phyloP scores from a whole-genome alignment of 92 coral and sea anemone genomes.

The Heteractis magnifica region DNA sequence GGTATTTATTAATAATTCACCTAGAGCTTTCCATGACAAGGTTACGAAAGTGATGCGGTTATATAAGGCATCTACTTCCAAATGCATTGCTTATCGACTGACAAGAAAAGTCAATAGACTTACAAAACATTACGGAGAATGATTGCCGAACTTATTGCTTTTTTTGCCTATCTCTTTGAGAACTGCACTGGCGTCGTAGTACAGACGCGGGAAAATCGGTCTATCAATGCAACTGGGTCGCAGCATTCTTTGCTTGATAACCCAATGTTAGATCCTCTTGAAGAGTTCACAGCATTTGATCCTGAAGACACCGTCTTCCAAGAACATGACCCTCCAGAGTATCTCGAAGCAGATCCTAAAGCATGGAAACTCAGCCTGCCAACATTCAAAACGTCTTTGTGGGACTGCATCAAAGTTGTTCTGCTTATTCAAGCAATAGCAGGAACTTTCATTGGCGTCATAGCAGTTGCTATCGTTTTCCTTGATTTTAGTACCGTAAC shows the following conservation, averaged over 20 bases:
- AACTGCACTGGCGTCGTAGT: neutral
- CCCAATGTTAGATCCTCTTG: neutral
- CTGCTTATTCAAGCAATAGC: conserved; percentile 29
- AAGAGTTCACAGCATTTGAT: neutral
- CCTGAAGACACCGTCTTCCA: neutral
- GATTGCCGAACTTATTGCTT: too few relatives aligned
- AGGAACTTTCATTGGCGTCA: conserved; percentile 33
- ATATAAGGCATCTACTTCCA: too few relatives aligned
- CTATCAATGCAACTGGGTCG: neutral
- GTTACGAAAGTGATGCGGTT: too few relatives aligned
- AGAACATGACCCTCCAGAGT: neutral
- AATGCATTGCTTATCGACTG: too few relatives aligned
- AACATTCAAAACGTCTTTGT: neutral
- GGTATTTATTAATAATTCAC: too few relatives aligned
- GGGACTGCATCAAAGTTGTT: neutral
- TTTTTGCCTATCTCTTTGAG: too few relatives aligned
- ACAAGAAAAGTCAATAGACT: too few relatives aligned
- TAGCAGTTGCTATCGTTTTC: conserved; percentile 43
- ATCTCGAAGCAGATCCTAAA: neutral
- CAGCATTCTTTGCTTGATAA: neutral
- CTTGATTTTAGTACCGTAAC: conserved; percentile 56
- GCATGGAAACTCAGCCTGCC: conserved; percentile 4
- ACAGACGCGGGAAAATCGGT: neutral
- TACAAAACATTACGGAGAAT: too few relatives aligned
- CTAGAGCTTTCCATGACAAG: too few relatives aligned